phyloP scores from a whole-genome alignment of 1,140 invertebrate genomes.

The Scaptodrosophila lebanonensis region DNA sequence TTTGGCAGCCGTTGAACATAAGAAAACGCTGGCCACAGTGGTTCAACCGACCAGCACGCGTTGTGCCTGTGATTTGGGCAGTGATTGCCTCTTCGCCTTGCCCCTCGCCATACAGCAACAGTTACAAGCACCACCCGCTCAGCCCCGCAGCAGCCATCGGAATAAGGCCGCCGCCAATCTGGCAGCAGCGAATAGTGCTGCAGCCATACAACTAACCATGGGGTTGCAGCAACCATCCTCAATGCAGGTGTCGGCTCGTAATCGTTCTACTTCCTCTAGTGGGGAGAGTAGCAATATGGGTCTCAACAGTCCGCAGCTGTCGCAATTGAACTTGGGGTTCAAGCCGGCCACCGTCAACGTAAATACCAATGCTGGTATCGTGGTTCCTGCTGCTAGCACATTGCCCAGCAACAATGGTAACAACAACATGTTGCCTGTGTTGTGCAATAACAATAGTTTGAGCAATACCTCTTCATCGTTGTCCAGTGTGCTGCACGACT shows the following conservation, averaged over 20 bases:
- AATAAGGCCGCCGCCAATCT: conserved; percentile 53
- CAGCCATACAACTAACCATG: conserved; percentile 60
- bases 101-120: conserved; percentile 63
- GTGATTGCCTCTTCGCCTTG: conserved; percentile 78
- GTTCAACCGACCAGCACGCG: conserved; percentile 78
- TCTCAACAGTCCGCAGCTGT: conserved; percentile 46
- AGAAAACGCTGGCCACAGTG: conserved; percentile 68
- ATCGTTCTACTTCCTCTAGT: conserved; percentile 67
- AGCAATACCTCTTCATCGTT: conserved; percentile 64
- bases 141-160: conserved; percentile 60
- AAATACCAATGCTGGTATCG: conserved; percentile 20
- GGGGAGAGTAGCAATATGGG: conserved; percentile 69
- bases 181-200: conserved; percentile 56
- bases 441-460: conserved; percentile 4
- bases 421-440: conserved; percentile 28
- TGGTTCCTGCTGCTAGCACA: conserved; percentile 10
- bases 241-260: conserved; percentile 42
- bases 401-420: conserved; percentile 28
- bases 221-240: conserved; percentile 24
- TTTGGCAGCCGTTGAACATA: conserved; percentile 78
- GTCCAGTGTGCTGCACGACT: conserved; percentile 68
- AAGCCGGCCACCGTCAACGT: conserved; percentile 35
- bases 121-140: conserved; percentile 43
- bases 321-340: conserved; percentile 59
- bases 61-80: conserved; percentile 81